These are phyloP conservation scores for Cinclus mexicanus DNA, from an alignment of 2,113 vertebrate species.

Conservation along the genomic window DNA sequence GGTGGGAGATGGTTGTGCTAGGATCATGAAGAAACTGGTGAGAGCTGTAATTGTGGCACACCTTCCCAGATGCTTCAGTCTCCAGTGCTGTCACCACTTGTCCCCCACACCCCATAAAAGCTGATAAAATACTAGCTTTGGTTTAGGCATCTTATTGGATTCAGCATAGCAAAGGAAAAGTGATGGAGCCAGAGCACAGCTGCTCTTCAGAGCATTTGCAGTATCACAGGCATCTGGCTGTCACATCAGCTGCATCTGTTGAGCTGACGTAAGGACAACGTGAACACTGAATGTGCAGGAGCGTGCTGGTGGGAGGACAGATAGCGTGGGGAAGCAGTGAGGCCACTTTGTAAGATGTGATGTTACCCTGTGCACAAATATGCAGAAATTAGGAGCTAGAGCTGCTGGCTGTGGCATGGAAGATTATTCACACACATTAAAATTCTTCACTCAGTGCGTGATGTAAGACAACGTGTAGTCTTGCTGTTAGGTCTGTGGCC, in stretches of 20 bases:
- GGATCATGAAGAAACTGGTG: not conserved
- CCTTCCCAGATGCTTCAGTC: not conserved
- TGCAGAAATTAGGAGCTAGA: not conserved
- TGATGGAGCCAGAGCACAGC: not conserved
- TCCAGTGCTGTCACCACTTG: not conserved
- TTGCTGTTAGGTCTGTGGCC: not conserved
- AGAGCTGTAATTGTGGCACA: not conserved
- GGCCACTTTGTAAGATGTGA: not conserved
- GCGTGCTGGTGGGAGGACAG: not conserved
- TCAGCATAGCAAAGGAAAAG: not conserved
- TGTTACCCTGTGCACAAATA: not conserved
- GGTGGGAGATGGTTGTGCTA: not conserved
- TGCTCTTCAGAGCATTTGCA: not conserved
- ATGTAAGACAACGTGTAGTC: not conserved
- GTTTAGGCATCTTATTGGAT: not conserved
- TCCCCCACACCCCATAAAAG: not conserved
- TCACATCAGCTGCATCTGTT: not conserved
- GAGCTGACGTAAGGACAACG: not conserved
- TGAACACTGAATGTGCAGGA: not conserved
- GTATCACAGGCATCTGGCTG: not conserved
- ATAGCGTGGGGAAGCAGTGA: not conserved
- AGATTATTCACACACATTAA: not conserved
- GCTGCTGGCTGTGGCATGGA: not conserved
- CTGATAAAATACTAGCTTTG: not conserved
- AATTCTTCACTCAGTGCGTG: not conserved